A percentile compares a stretch with the other conserved stretches of the same genome.
Conservation (phyloP, 2,888 invertebrate species). For the Rhingia campestris region DNA sequence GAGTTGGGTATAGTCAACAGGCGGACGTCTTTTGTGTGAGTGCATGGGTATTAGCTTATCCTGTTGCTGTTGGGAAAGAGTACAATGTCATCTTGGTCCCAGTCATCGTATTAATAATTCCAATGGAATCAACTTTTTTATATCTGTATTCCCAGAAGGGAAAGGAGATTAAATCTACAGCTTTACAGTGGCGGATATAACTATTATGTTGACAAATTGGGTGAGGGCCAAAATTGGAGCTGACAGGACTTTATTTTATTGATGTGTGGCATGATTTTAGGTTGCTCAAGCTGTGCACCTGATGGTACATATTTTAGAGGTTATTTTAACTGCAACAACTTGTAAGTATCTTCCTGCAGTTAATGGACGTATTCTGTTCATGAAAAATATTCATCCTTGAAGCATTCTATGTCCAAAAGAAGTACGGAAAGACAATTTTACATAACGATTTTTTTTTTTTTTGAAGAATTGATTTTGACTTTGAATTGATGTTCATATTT, state of each 20-base stretch:
- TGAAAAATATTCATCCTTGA: no score
- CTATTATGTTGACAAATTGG: constrained; percentile 34
- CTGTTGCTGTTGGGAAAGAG: constrained; percentile 30
- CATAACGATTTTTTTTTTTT: no score
- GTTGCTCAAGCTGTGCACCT: constrained; percentile 12
- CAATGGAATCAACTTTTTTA: constrained; percentile 45
- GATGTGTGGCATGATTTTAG: constrained; percentile 52
- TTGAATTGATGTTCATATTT: no score
- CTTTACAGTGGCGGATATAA: background rate
- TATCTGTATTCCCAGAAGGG: background rate
- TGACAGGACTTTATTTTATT: background rate
- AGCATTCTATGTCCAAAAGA: no score
- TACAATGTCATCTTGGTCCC: constrained; percentile 12
- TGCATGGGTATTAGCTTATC: constrained; percentile 19
- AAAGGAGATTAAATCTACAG: background rate
- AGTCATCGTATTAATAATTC: constrained; percentile 30
- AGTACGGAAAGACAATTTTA: no score
- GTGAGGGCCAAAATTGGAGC: no score
- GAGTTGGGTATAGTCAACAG: constrained; percentile 19
- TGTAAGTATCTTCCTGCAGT: no score
- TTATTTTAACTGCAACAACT: no score
- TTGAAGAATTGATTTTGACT: no score
- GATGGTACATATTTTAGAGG: no score
- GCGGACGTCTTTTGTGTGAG: background rate
- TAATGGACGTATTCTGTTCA: no score